These are phyloP conservation scores for Drosophila monieri DNA, from an alignment of 2,888 invertebrate species.

Conservation along the genomic window DNA sequence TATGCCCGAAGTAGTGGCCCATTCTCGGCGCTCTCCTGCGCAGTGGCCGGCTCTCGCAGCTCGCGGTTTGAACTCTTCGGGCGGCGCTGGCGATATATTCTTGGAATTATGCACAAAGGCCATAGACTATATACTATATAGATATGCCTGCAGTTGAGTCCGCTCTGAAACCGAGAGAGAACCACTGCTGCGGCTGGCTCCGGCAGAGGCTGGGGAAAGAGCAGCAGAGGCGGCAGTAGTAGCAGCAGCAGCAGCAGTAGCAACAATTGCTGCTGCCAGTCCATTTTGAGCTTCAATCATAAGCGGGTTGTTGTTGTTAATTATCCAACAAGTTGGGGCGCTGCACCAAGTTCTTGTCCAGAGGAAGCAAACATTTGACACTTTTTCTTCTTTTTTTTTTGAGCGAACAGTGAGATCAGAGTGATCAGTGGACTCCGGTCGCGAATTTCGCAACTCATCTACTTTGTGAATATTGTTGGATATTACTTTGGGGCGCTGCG, in stretches of 20 bases:
- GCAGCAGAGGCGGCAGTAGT: constrained; percentile 11
- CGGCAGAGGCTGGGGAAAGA: constrained; percentile 5
- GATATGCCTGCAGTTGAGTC: constrained; percentile 27
- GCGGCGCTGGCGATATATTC: constrained; percentile 28
- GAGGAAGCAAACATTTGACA: background rate
- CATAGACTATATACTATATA: constrained; percentile 24
- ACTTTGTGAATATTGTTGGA: background rate
- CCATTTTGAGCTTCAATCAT: constrained; percentile 71
- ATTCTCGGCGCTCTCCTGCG: constrained; percentile 29
- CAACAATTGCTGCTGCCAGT: constrained; percentile 40
- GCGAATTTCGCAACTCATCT: background rate
- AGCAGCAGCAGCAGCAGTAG: constrained; percentile 3
- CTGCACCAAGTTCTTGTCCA: too few relatives aligned
- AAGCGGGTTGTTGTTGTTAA: constrained; percentile 66
- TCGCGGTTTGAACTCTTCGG: constrained; percentile 29
- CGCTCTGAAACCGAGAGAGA: constrained; percentile 17
- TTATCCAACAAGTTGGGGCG: constrained; percentile 53
- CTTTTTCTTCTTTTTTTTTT: background rate
- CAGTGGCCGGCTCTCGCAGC: constrained; percentile 8
- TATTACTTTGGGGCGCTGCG: constrained; percentile 49
- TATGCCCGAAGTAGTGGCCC: too few relatives aligned
- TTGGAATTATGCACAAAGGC: constrained; percentile 52
- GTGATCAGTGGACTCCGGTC: too few relatives aligned
- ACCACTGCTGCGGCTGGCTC: constrained; percentile 3
- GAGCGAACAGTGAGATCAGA: background rate